Base-by-base conservation (phyloP, 2,888 invertebrate species). In the Neria commutata region DNA sequence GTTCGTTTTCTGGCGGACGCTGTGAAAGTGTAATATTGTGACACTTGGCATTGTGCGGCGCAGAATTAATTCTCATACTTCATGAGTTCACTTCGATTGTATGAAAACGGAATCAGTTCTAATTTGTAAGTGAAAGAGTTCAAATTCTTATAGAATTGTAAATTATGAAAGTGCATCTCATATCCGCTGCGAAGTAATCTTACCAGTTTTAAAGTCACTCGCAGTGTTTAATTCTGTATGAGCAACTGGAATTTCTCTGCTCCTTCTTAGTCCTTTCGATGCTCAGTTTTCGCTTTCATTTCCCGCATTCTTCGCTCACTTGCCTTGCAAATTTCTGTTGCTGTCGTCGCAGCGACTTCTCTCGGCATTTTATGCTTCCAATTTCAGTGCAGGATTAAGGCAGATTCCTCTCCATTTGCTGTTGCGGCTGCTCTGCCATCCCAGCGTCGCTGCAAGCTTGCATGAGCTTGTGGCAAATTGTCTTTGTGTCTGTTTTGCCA, bases 11-110 rank as follows among this genome's bases (percentile, higher is more conserved):
- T 56, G 19, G 40, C 46, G 17, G 48, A 26, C 50, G 67, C 69
- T 73, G 68, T 63, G 61, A 70, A 67, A 73, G 76, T 76, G 74
- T 74, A 72, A 77, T 78, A 77, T 77, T 77, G 74, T 78, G 78
- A 78, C 76, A 77, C 73, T 72, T 78, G 75, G 73, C 66, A 70
- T 75, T 75, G 73, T 73, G 58, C 55, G 60, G 56, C 62, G 58
- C 55, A 71, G 73, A 73, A 75, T 76, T 75, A 70, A 60, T 34
- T 54, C 26, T 23, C 24, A 53, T 46, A 59, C 48, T 58, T 49
- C 25, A 52, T 51, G 4, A 1, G n/a, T 19, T 8, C 16, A n/a
- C n/a, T 67, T 66, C 23, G 34, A 14, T 33, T 51, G 24, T 51
- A 14, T 40, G n/a, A 16, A 14, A 23, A 4, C 66, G 67, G 59